Evolutionary conservation across 2,113 vertebrate species (phyloP), one percentile per base, ranked within the genome.

Genomic region (Eublepharis macularius): DNA sequence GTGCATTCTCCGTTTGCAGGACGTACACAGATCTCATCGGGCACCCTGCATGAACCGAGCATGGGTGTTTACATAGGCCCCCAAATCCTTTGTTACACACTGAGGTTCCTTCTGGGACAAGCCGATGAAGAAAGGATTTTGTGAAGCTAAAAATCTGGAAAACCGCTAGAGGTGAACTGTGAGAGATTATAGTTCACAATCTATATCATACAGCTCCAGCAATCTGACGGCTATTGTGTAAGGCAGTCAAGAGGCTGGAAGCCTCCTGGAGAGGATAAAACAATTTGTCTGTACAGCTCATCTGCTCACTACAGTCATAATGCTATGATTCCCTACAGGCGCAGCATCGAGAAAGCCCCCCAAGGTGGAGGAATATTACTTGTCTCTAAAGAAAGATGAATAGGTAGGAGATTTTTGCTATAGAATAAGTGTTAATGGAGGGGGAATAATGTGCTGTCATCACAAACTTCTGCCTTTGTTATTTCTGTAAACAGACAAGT

Each of bases 391-490:
- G 54, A 88, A 51, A 87, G 90, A 92, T 49, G 41, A 87, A 87
- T 21, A 81, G 21, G 76, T 13, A 66, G 4, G 78, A 41, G 86
- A 54, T 88, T 83, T 89, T 87, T 43, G 65, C 76, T 90, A 87
- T 86, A 82, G 68, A 81, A 81, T 72, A 82, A 63, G 49, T 81
- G 87, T 26, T 79, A 39, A 13, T 0, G 4, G 72, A 69, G 54
- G 82, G 29, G 70, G 51, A 54, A 60, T 26, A 34, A n/a, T 87
- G 81, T 91, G 80, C 75, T 84, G 1, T 19, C 83, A 60, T 54
- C 36, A 83, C 34, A 39, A 65, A 7, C 3, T 81, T 82, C 49
- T 83, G 72, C 29, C 0, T 1, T 73, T 47, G 63, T 13, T 65
- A 45, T 2, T 69, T 87, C 76, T 70, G 76, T 6, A 84, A 83